phyloP scores from a whole-genome alignment of 2,113 vertebrate species.

The Nothoprocta perdicaria region DNA sequence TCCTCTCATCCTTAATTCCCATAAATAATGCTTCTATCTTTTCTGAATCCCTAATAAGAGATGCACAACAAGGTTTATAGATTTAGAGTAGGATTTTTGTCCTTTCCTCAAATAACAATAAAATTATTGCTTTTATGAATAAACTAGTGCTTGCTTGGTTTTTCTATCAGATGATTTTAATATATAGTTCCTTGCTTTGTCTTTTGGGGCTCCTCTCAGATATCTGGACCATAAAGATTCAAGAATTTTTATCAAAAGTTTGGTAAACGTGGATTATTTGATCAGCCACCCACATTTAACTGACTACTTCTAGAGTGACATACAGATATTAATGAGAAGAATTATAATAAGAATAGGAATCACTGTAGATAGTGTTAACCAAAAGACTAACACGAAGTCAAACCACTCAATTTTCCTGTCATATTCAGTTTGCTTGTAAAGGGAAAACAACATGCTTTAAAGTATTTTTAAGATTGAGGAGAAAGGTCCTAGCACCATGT shows the following conservation, averaged over 20 bases:
- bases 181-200: not conserved
- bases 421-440: not conserved
- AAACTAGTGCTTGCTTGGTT: not conserved
- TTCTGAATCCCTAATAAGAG: not conserved
- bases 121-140: not conserved
- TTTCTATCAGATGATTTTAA: not conserved
- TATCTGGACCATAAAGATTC: not conserved
- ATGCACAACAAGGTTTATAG: not conserved
- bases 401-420: not conserved
- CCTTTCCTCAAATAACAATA: not conserved
- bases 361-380: not conserved
- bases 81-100: not conserved
- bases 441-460: not conserved
- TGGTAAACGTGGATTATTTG: not conserved
- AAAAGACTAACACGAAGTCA: not conserved
- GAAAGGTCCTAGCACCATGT: not conserved
- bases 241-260: not conserved
- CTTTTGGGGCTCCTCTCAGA: not conserved
- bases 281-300: not conserved
- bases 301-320: not conserved
- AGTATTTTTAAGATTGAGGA: not conserved
- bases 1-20: not conserved
- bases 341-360: slow-evolving; percentile 23
- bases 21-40: not conserved
- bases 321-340: not conserved